These are phyloP conservation scores for Mesoclemmys tuberculata DNA, from an alignment of 2,113 vertebrate genomes.

Conservation along the genomic window DNA sequence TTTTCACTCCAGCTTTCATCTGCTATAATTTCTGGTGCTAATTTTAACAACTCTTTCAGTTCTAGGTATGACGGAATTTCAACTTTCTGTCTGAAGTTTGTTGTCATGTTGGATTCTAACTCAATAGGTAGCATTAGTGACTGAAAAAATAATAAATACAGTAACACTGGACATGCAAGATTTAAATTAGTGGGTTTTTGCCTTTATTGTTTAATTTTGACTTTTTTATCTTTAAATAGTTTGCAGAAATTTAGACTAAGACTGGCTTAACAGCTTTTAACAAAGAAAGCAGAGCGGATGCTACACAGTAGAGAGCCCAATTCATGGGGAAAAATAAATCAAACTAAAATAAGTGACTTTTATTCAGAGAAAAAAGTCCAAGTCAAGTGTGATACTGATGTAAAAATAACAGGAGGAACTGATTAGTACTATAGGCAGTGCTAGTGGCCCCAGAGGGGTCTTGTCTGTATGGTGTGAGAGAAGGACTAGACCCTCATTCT, in stretches of 20 bases:
- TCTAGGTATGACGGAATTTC: conserved; percentile 40
- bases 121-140: conserved; percentile 52
- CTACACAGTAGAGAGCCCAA: background rate
- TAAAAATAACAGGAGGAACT: background rate
- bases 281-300: background rate
- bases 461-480: background rate
- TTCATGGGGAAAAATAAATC: background rate
- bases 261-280: background rate
- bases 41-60: conserved; percentile 61
- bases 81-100: conserved; percentile 11
- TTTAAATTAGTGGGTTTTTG: background rate
- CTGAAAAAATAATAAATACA: conserved; percentile 67
- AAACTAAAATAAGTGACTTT: background rate
- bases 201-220: background rate
- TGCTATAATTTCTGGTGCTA: conserved; percentile 58
- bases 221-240: background rate
- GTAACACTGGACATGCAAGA: background rate
- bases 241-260: background rate
- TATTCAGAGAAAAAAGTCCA: background rate
- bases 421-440: background rate
- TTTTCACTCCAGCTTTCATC: conserved; percentile 42
- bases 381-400: background rate
- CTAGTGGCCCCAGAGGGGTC: background rate
- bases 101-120: conserved; percentile 31
- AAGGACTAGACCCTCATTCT: background rate